A percentile compares a stretch with the other conserved stretches of the same genome.
phyloP scores from a whole-genome alignment of 2,888 invertebrate genomes.

The Ceratothoa steindachneri region DNA sequence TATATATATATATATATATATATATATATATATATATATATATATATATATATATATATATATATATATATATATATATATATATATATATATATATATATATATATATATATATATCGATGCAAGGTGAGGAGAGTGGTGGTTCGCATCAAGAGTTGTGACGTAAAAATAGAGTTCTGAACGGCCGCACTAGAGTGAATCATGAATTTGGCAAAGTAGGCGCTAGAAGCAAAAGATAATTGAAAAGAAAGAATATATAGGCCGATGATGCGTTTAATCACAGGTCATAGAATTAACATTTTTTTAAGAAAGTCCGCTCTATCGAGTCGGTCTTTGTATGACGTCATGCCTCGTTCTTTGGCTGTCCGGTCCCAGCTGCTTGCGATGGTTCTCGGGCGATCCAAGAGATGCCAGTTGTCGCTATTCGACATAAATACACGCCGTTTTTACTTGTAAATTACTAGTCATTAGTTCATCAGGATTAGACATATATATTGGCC shows the following conservation, averaged over 20 bases:
- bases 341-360: background rate
- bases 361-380: background rate
- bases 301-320: background rate
- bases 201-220: no score
- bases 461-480: no score
- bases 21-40: no score
- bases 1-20: no score
- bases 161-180: background rate
- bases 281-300: background rate
- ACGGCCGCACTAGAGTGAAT: no score
- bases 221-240: no score
- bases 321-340: background rate
- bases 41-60: no score
- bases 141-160: background rate
- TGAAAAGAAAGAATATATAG: background rate
- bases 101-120: background rate
- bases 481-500: no score
- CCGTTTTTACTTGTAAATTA: no score
- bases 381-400: background rate
- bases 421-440: no score
- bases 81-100: background rate
- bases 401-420: background rate
- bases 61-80: background rate
- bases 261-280: background rate
- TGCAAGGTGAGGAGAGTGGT: background rate